Evolutionary conservation across 2,797 vertebrate species (phyloP), one percentile per base, ranked within the genome.

Genomic region (Diglossa cyanea): DNA sequence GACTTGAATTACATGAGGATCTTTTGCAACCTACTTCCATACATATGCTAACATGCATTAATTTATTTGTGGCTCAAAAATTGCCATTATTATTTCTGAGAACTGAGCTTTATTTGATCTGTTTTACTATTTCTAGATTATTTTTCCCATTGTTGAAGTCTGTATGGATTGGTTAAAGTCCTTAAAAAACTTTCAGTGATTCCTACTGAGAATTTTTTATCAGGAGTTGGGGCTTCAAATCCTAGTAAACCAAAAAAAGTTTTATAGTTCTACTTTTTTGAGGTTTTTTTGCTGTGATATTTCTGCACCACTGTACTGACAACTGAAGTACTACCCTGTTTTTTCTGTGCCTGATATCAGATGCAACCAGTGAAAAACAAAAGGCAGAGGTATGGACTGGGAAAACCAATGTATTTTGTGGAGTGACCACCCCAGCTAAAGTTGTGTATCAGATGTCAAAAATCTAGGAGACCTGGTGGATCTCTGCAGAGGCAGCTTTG

Each of bases 301-400:
- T 95, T 95, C 80, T 95, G 66, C 23, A 78, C 47, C 11, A 3
- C 7, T 74, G 85, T 88, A 71, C 80, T 91, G 93, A 91, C 58
- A 89, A 72, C 61, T 77, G 73, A 93, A 61, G 74, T 58, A 9
- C 6, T 53, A 31, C 44, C 13, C 42, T 58, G 2, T 40, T 81
- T 72, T 50, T 53, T 73, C 31, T 33, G 23, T 37, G 19, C 11
- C 50, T 67, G n/a, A 68, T 79, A 63, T 87, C 86, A 82, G 66
- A 65, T 30, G 87, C 54, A 57, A 89, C 6, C 37, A 21, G 25
- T 2, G 15, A 75, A 82, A 85, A 39, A 25, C 3, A 4, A 65
- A 58, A 55, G 25, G 9, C 16, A 58, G 33, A 0, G 4, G 18
- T 40, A 72, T 8, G 47, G 57, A 35, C 58, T 58, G 17, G 48